A percentile compares a stretch with the other conserved stretches of the same genome.
These are phyloP conservation scores for Myodes glareolus DNA, from an alignment of 2,113 vertebrate genomes.

Conservation along the genomic window DNA sequence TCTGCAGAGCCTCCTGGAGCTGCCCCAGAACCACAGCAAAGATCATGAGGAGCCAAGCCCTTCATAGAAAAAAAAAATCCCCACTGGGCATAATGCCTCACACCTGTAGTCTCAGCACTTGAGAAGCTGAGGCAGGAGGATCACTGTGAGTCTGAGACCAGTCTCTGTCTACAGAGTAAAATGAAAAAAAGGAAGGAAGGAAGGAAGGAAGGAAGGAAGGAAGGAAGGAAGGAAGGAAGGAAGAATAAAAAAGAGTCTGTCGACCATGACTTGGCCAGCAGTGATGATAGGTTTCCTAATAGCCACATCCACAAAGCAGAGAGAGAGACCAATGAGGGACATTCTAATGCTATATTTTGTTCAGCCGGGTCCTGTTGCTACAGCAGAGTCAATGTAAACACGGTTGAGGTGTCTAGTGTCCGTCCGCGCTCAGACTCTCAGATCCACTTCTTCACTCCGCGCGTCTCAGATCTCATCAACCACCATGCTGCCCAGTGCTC, in stretches of 20 bases:
- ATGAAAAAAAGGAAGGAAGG: too few species aligned
- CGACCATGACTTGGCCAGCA: fast-evolving
- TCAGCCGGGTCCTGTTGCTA: background rate
- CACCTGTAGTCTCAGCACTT: background rate
- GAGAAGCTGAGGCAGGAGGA: background rate
- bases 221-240: too few species aligned
- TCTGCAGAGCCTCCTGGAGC: background rate
- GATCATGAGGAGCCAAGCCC: background rate
- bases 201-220: too few species aligned
- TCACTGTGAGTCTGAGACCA: background rate
- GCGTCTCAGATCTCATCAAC: background rate
- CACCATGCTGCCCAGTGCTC: fast-evolving
- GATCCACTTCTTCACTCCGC: background rate
- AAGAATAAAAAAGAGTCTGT: background rate
- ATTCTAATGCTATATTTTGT: fast-evolving
- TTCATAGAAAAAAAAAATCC: background rate
- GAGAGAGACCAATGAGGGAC: background rate
- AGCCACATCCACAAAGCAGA: fast-evolving
- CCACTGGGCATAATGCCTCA: background rate
- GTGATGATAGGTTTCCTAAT: fast-evolving
- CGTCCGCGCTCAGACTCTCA: background rate
- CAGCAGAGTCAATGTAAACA: fast-evolving
- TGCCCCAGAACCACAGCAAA: fast-evolving
- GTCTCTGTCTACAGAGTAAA: background rate
- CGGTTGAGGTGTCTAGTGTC: background rate